Evolutionary conservation across 1,140 invertebrate genomes (phyloP), one percentile per base, ranked within the genome.

Genomic region (Cotesia glomerata): DNA sequence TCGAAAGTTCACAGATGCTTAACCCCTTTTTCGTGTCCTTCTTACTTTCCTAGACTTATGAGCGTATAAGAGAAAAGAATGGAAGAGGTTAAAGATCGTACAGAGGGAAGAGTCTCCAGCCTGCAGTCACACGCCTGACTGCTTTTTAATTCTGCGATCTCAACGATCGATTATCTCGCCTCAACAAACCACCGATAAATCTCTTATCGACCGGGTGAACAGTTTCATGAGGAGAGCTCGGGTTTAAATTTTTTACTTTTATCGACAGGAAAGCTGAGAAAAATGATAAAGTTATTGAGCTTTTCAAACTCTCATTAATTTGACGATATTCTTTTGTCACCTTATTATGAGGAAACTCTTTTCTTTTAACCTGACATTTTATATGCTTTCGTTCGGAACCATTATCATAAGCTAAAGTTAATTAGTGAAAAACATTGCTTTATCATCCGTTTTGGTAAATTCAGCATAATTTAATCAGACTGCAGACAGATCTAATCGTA

Each of bases 81-180:
- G 67, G 5, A 49, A 56, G 66, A 63, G 59, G 14, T 68, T 68
- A 68, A 64, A 58, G 67, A 69, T 51, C 61, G 35, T 69, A 70
- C 58, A 54, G 49, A 32, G n/a, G 59, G 61, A 62, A 70, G 14
- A 69, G 65, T 18, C 49, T 54, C 45, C 51, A 26, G 65, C 54
- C 26, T 66, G 62, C 32, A 62, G 73, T 64, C 73, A 74, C 62
- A 74, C 73, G 68, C 73, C 65, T 62, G 68, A 74, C 62, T 74
- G 73, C 62, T 62, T 74, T 74, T 74, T 74, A 74, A 74, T 74
- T 69, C 73, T 65, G 52, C 52, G 62, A 74, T 54, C 49, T 66
- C 52, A 49, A 61, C 68, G 63, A 70, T 74, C 73, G 73, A 74
- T 74, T 74, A 74, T 70, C 67, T 71, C 73, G 68, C 68, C 63